phyloP scores from a whole-genome alignment of 2,888 invertebrate genomes.

The Drosophila merina region DNA sequence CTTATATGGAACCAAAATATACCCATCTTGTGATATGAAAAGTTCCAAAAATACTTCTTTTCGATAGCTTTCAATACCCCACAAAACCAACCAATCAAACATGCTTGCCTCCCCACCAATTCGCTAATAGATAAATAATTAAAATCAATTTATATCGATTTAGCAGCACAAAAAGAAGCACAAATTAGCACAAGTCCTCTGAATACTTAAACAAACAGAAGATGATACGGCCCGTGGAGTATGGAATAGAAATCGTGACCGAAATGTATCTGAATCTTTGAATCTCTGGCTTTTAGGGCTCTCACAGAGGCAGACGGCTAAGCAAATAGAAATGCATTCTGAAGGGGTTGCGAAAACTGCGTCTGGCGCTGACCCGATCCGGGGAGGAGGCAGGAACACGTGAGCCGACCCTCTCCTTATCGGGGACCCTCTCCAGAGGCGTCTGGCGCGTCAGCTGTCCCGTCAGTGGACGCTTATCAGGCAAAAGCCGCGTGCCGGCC shows the following conservation, averaged over 20 bases:
- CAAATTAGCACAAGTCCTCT: constrained; percentile 74
- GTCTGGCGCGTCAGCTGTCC: constrained; percentile 48
- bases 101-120: constrained; percentile 50
- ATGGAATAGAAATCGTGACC: constrained; percentile 56
- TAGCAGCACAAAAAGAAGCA: constrained; percentile 62
- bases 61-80: constrained; percentile 5
- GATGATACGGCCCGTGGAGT: constrained; percentile 19
- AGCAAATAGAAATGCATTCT: constrained; percentile 34
- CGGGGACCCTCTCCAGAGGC: constrained; percentile 38
- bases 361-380: neutral
- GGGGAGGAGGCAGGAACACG: constrained; percentile 57
- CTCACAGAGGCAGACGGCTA: constrained; percentile 8
- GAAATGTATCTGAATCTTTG: constrained; percentile 15
- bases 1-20: no score
- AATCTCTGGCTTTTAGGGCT: constrained; percentile 5
- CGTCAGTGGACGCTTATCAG: constrained; percentile 53
- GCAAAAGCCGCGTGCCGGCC: constrained; percentile 65
- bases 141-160: constrained; percentile 81
- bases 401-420: constrained; percentile 49
- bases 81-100: constrained; percentile 44
- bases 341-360: constrained; percentile 25
- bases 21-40: neutral
- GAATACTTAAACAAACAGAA: constrained; percentile 67
- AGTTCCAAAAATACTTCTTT: constrained; percentile 12
- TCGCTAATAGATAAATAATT: constrained; percentile 78